Percentiles rank a stretch among this genome's conserved stretches.
Conservation (phyloP, 2,797 vertebrate species). For the Xyrichtys novacula region DNA sequence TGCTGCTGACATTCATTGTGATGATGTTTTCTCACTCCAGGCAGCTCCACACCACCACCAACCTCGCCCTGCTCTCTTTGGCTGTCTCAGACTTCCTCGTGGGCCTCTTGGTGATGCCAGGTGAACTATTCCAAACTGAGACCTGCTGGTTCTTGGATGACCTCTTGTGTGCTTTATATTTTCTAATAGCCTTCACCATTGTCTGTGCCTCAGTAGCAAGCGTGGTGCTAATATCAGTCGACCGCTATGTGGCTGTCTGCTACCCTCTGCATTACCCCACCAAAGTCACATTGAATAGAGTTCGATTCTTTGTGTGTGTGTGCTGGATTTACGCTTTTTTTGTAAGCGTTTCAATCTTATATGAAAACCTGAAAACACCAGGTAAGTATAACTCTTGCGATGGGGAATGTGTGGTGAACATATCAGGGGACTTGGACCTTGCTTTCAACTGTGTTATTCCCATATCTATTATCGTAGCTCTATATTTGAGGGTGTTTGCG, state of each 20-base stretch:
- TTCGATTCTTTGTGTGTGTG: constrained; percentile 6
- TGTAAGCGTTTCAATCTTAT: neutral
- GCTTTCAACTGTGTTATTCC: neutral
- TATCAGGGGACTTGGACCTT: neutral
- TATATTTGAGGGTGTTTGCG: constrained; percentile 22
- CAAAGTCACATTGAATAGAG: constrained; percentile 12
- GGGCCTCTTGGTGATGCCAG: constrained; percentile 19
- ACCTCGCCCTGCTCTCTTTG: constrained; percentile 34
- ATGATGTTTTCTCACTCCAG: constrained; percentile 14
- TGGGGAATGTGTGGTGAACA: constrained; percentile 17
- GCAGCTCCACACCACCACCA: constrained; percentile 37
- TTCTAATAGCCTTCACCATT: neutral
- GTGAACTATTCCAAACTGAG: neutral
- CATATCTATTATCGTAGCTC: neutral
- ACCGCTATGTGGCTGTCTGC: constrained; percentile 7
- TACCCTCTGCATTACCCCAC: constrained; percentile 5
- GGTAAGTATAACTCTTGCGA: constrained; percentile 12
- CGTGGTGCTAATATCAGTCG: constrained; percentile 7
- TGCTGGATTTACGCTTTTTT: constrained; percentile 31
- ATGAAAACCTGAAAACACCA: constrained; percentile 10
- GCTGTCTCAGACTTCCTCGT: constrained; percentile 30
- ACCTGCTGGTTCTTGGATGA: constrained; percentile 29
- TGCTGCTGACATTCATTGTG: neutral
- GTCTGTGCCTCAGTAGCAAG: neutral
- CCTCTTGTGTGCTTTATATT: constrained; percentile 1